A percentile compares a stretch with the other conserved stretches of the same genome.
Evolutionary conservation across 2,113 vertebrate genomes (phyloP).

Genomic region (Vulpes vulpes): DNA sequence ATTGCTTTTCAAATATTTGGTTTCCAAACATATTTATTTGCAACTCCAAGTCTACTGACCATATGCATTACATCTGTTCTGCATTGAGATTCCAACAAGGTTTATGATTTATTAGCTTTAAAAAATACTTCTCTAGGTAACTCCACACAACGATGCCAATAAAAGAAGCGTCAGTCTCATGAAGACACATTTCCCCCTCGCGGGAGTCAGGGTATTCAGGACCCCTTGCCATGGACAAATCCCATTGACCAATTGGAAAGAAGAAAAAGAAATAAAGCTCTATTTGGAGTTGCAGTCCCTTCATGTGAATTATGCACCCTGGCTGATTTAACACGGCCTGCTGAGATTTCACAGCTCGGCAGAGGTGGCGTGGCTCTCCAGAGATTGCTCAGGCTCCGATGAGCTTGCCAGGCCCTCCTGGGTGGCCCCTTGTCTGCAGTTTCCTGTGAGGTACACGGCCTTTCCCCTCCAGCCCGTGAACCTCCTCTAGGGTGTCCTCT

Average conservation of each 20-base stretch:
- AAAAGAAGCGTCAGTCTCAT: not conserved
- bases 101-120: constrained; percentile 75
- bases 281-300: not conserved
- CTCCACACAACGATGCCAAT: not conserved
- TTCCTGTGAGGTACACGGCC: not conserved
- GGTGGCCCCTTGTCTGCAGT: not conserved
- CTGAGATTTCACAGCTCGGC: constrained; percentile 19
- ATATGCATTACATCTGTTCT: constrained; percentile 82
- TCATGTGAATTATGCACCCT: not conserved
- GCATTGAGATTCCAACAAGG: constrained; percentile 67
- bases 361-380: not conserved
- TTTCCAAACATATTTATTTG: constrained; percentile 83
- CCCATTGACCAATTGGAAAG: not conserved
- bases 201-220: not conserved
- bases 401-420: constrained; percentile 24
- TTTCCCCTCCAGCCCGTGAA: not conserved
- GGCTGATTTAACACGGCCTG: not conserved
- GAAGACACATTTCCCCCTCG: not conserved
- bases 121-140: constrained; percentile 61
- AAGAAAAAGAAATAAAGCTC: not conserved
- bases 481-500: not conserved
- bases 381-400: not conserved
- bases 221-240: not conserved
- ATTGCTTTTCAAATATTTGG: constrained; percentile 82
- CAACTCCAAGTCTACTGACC: constrained; percentile 75